Percentiles rank a stretch among this genome's conserved stretches.
Evolutionary conservation across 2,797 vertebrate species (phyloP).

Genomic region (Notamacropus eugenii): DNA sequence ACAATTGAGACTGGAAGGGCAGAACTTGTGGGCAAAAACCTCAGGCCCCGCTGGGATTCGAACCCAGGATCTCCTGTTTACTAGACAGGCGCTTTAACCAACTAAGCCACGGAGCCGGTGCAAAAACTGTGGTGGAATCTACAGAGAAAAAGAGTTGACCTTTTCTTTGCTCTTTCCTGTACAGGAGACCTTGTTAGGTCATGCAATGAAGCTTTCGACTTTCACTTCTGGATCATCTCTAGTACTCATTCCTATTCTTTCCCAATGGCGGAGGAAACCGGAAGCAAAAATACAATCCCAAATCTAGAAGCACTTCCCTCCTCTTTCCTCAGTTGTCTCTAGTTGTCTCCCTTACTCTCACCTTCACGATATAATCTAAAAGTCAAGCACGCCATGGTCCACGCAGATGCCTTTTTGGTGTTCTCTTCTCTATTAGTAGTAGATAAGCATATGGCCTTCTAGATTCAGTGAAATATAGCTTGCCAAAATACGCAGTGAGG

Average conservation of each 20-base stretch:
- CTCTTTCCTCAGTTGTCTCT: not conserved
- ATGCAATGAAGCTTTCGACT: not conserved
- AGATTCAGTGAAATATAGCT: not conserved
- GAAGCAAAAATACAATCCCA: not conserved
- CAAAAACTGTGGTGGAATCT: rapidly evolving
- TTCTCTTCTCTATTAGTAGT: not conserved
- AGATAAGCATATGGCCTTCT: not conserved
- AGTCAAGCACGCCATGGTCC: not conserved
- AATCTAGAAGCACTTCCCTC: not conserved
- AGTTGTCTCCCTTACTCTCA: not conserved
- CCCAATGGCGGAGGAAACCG: not conserved
- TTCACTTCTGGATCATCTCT: not conserved
- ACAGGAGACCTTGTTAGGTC: not conserved
- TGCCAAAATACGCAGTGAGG: rapidly evolving
- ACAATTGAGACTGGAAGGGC: not conserved
- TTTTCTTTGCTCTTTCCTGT: not conserved
- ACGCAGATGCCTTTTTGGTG: not conserved
- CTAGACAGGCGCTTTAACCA: conserved; percentile 81
- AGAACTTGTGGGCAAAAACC: not conserved
- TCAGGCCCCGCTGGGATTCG: conserved; percentile 75
- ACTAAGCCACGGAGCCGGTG: conserved; percentile 77
- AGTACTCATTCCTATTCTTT: not conserved
- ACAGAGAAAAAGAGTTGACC: not conserved
- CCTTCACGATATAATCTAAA: not conserved
- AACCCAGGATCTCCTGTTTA: conserved; percentile 83